Base-by-base conservation (phyloP, 2,888 invertebrate species). In the Drosophila emarginata region DNA sequence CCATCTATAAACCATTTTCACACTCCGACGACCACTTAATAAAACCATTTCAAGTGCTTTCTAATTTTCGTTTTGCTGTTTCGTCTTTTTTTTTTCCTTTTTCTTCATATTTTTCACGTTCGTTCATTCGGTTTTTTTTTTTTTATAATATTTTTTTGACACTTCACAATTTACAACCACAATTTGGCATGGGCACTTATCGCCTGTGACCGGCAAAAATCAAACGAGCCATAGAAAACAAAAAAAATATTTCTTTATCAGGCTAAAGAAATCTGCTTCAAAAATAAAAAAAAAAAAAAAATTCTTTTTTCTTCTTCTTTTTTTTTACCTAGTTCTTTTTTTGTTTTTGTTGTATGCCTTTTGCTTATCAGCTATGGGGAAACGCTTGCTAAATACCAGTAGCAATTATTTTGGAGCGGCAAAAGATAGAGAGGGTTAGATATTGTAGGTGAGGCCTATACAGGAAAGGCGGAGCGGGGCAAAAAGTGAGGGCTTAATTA, bases 371-470 rank as follows among this genome's bases (percentile, higher is more conserved):
- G 71, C 40, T 18, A 6, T 28, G 37, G 59, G 32, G 68, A 61
- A 77, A 79, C 66, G 78, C 80, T 82, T 80, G 82, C 83, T 83
- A 80, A 83, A 83, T 82, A 85, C 83, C 85, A 80, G 83, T 85
- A 83, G 83, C 83, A 80, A 82, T 80, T 80, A 82, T 78, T 72
- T 74, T 50, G 61, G 54, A 60, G 72, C 57, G 61, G 37, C 18
- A 54, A 32, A 39, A 14, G 50, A 32, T 50, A 50, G 59, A 28
- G 51, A 53, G 36, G 59, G 4, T 21, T 37, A 9, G 23, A 39
- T 12, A 15, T 39, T 36, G 23, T 12, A 12, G 23, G 6, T 7
- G 21, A 36, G 15, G 50, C 7, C 36, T 61, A 26, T n/a, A n/a
- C n/a, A n/a, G n/a, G n/a, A n/a, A n/a, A n/a, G 40, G 21, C 56